Base-by-base conservation (phyloP, 1,140 invertebrate genomes). In the Lordiphosa stackelbergi region DNA sequence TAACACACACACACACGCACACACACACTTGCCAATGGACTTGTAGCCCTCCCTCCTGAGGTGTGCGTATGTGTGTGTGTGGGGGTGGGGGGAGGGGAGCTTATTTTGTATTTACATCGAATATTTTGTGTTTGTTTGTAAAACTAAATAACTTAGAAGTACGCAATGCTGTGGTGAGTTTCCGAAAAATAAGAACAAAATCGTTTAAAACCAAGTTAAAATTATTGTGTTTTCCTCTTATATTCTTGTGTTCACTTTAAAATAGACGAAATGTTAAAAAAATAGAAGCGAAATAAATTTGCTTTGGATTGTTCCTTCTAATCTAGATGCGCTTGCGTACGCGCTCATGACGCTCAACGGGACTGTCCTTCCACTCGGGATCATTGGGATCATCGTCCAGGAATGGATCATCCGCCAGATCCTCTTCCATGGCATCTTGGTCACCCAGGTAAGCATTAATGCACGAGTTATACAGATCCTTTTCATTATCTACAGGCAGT, bases 331-430 rank as follows among this genome's bases (percentile, higher is more conserved):
- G 63, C 38, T 70, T 64, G 54, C 64, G 68, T 42, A 74, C 31
- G 5, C 51, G 37, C 28, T 69, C 34, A 49, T 52, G 47, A 4
- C 66, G 53, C 19, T 31, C 68, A 7, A 28, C 68, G 36, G 59
- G 49, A 31, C 60, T 64, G 16, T 53, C 74, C 37, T 79, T 79
- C 94, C 94, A 95, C 79, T 95, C 94, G n/a, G 94, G 93, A 89
- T 95, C 94, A 87, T 94, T 93, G 6, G 93, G 93, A 88, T 94
- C 93, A 71, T 94, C 93, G 16, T 91, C 91, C 31, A 62, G 53
- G n/a, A 86, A 86, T 38, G 90, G 90, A 58, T 90, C 88, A 36
- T 91, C 90, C 13, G 90, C 91, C 22, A 92, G 91, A 70, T 91
- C 91, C 16, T 75, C 63, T 12, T 85, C 74, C 12, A 79, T 45